These are phyloP conservation scores for Enteromius fasciolatus DNA, from an alignment of 2,797 vertebrate species.

Conservation along the genomic window DNA sequence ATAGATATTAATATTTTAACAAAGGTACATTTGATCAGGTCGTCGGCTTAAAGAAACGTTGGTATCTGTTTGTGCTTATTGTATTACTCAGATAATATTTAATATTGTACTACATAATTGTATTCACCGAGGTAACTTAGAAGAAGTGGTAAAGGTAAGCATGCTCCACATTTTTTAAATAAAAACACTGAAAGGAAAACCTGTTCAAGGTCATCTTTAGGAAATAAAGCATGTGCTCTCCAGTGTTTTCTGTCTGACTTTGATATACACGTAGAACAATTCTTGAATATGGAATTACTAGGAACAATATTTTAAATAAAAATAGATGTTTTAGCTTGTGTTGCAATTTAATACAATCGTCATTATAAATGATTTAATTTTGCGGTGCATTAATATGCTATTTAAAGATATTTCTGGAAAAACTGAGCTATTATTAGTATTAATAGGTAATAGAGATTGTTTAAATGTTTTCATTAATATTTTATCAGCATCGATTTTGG, in stretches of 20 bases:
- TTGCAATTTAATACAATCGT: neutral
- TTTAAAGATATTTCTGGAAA: neutral
- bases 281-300: neutral
- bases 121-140: neutral
- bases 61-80: neutral
- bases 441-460: neutral
- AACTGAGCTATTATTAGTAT: neutral
- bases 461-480: neutral
- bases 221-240: neutral
- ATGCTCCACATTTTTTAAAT: neutral
- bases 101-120: neutral
- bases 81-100: neutral
- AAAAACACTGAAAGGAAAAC: neutral
- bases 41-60: neutral
- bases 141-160: neutral
- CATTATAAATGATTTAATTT: no score
- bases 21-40: neutral
- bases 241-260: neutral
- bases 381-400: neutral
- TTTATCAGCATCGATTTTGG: neutral
- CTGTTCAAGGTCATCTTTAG: constrained; percentile 7
- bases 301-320: neutral
- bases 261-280: neutral
- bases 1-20: no score
- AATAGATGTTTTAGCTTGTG: no score